A percentile compares a stretch with the other conserved stretches of the same genome.
Conservation (phyloP, 2,797 vertebrate species). For the Rhabdophis nuchalis region DNA sequence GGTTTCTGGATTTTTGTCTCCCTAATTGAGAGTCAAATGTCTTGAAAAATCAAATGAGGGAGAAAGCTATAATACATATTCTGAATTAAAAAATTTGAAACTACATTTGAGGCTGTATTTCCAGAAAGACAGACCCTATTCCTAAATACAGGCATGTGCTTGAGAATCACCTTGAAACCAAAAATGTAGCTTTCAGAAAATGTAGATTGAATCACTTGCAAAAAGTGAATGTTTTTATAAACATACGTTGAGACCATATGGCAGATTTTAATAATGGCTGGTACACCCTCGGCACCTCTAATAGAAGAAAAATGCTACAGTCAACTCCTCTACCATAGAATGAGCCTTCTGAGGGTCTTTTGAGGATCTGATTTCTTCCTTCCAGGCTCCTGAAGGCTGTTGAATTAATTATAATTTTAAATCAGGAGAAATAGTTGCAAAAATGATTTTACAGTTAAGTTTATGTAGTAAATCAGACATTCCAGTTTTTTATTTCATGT, state of each 20-base stretch:
- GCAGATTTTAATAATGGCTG: not conserved
- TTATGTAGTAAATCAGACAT: not conserved
- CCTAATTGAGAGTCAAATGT: not conserved
- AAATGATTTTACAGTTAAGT: not conserved
- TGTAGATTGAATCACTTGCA: not conserved
- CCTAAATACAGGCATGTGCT: not conserved
- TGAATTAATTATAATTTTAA: constrained; percentile 11
- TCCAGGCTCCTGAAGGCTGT: not conserved
- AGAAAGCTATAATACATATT: not conserved
- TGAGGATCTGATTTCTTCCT: not conserved
- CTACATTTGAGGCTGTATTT: not conserved
- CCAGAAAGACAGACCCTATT: not conserved
- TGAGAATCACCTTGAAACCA: not conserved
- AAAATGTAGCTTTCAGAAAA: not conserved
- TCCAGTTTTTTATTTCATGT: not conserved
- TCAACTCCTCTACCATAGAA: not conserved
- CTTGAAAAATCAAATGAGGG: not conserved
- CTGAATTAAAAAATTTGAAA: not conserved
- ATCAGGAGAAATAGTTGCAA: not conserved
- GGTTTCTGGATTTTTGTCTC: not conserved
- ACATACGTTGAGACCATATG: not conserved
- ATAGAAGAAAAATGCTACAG: not conserved
- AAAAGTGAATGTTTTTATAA: not conserved
- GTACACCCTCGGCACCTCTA: not conserved
- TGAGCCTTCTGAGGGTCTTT: not conserved